Percentiles rank a stretch among this genome's conserved stretches.
Evolutionary conservation across 1,140 invertebrate species (phyloP).

Genomic region (Muscidifurax raptorellus): DNA sequence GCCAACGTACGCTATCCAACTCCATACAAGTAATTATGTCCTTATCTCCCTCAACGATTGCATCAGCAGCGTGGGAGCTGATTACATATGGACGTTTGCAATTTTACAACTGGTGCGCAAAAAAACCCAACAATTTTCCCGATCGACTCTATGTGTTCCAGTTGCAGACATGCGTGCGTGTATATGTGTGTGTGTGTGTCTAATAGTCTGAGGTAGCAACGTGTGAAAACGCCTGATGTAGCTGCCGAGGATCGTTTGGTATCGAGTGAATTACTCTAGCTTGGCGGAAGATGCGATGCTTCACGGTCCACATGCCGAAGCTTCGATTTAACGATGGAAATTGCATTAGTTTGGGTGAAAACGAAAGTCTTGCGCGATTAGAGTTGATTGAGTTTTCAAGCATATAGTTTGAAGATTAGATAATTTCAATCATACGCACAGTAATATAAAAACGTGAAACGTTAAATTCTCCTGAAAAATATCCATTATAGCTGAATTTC

Average conservation of each 20-base stretch:
- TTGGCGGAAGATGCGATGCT: too few relatives aligned
- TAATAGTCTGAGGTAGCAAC: not conserved
- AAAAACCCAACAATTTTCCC: not conserved
- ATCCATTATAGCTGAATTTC: too few relatives aligned
- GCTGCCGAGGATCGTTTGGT: not conserved
- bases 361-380: too few relatives aligned
- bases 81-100: constrained; percentile 29
- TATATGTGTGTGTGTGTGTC: not conserved
- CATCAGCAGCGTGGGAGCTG: not conserved
- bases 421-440: too few relatives aligned
- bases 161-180: not conserved
- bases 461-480: too few relatives aligned
- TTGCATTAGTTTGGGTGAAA: too few relatives aligned
- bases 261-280: not conserved
- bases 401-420: too few relatives aligned
- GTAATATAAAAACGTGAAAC: too few relatives aligned
- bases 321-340: too few relatives aligned
- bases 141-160: not conserved
- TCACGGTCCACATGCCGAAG: too few relatives aligned
- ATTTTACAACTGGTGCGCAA: constrained; percentile 3
- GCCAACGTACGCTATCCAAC: not conserved
- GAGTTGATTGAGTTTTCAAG: too few relatives aligned
- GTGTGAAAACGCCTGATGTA: not conserved
- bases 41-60: not conserved
- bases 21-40: too few relatives aligned